Evolutionary conservation across 2,113 vertebrate genomes (phyloP).

Genomic region (Peromyscus polionotus): DNA sequence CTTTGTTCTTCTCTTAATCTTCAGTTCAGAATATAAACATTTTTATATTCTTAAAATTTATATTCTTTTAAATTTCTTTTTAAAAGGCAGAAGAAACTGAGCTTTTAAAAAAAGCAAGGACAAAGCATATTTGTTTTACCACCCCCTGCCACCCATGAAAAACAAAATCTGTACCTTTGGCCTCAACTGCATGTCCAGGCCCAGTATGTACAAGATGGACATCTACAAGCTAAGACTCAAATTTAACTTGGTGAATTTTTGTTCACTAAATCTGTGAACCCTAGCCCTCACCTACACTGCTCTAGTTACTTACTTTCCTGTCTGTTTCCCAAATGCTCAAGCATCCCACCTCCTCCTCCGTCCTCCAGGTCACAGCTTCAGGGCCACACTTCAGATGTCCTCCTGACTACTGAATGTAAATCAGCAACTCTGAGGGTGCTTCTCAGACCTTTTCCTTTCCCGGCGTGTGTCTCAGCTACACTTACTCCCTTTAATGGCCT

Average conservation of each 20-base stretch:
- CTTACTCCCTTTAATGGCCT: neutral
- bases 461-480: too few relatives aligned
- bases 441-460: neutral
- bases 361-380: neutral
- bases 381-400: neutral
- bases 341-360: neutral
- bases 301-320: neutral
- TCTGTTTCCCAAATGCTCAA: too few relatives aligned
- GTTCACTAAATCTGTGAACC: neutral
- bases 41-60: too few relatives aligned
- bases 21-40: neutral
- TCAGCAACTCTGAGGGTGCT: neutral
- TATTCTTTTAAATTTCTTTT: neutral
- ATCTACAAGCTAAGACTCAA: neutral
- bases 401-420: neutral
- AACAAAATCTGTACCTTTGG: neutral
- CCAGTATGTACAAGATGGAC: neutral
- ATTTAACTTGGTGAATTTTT: neutral
- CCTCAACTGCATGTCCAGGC: neutral
- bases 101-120: neutral
- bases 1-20: neutral
- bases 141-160: neutral
- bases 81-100: neutral
- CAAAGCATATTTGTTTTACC: neutral
- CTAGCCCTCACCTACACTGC: too few relatives aligned